Base-by-base conservation (phyloP, 2,797 vertebrate species). In the Heliangelus exortis region DNA sequence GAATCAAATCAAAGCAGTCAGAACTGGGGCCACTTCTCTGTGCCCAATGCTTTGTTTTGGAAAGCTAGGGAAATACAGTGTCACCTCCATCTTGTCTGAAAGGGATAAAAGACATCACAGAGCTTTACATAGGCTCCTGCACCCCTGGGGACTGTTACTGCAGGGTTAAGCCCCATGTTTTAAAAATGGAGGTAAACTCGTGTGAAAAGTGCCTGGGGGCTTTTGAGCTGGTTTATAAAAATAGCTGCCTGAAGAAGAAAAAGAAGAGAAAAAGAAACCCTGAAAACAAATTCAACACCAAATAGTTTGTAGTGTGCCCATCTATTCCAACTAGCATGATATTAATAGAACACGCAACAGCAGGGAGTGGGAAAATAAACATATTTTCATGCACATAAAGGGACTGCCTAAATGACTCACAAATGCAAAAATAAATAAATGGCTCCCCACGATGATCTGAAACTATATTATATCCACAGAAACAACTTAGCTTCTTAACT, bases 391-490 rank as follows among this genome's bases (percentile, higher is more conserved):
- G 98, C 95, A 95, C 94, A 77, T 61, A 97, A 92, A 96, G 97
- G 95, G 97, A 97, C 97, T 98, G 96, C 95, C 97, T 98, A 98
- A 98, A 97, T 97, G 97, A 97, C 97, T 98, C 96, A 97, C 95
- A 97, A 98, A 98, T 96, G 96, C 96, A 97, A 97, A 98, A 98
- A 98, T 97, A 98, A 98, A 98, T 98, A 98, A 97, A 98, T 96
- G 95, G 92, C 84, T 98, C 92, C 94, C 95, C 88, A 58, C 77
- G 95, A 98, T 97, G 97, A 97, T 93, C 92, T 96, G 92, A 96
- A 97, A 97, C 93, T 84, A 29, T 96, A 96, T 97, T 97, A 97
- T 92, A 90, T 71, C 72, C 86, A 92, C 65, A 15, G 89, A 97
- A 97, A 97, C 94, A 97, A 96, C 93, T 87, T 84, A 67, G 85